Percentiles rank a stretch among this genome's conserved stretches.
phyloP scores from a whole-genome alignment of 2,113 vertebrate genomes.

The Notothenia rossii region DNA sequence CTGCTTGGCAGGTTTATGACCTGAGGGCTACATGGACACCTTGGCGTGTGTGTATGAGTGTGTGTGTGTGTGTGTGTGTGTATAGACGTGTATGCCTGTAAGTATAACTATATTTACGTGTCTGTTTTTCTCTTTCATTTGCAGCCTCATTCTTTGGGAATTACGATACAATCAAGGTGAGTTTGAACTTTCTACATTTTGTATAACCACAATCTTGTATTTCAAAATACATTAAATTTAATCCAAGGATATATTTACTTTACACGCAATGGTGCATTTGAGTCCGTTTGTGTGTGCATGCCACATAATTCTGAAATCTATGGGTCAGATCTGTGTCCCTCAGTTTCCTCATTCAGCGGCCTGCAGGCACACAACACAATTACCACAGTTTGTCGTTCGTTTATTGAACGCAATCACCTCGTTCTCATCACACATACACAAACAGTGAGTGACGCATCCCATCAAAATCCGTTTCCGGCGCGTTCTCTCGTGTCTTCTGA shows the following conservation, averaged over 20 bases:
- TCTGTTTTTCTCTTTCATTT: conserved; percentile 50
- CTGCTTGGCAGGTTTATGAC: conserved; percentile 71
- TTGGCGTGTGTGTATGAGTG: conserved; percentile 30
- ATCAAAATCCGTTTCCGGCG: conserved; percentile 16
- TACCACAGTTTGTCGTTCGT: conserved; percentile 20
- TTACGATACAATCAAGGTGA: conserved; percentile 23
- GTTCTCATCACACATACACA: neutral
- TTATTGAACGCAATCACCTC: conserved; percentile 32
- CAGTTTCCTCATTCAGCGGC: neutral
- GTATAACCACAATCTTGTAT: neutral
- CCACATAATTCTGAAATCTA: conserved; percentile 1
- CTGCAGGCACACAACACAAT: conserved; percentile 20
- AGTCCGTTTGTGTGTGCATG: neutral
- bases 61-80: conserved; percentile 10
- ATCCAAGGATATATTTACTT: conserved; percentile 19
- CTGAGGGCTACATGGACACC: conserved; percentile 52
- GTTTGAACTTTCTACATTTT: neutral
- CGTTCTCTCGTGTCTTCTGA: conserved; percentile 52
- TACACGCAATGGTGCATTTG: neutral
- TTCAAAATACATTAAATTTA: neutral
- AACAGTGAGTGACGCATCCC: conserved; percentile 14
- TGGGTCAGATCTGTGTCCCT: neutral
- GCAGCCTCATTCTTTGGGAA: conserved; percentile 42
- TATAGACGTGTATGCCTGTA: neutral
- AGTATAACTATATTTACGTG: conserved; percentile 15